A percentile compares a stretch with the other conserved stretches of the same genome.
Conservation (phyloP, 2,797 vertebrate genomes). For the Macropodus opercularis region DNA sequence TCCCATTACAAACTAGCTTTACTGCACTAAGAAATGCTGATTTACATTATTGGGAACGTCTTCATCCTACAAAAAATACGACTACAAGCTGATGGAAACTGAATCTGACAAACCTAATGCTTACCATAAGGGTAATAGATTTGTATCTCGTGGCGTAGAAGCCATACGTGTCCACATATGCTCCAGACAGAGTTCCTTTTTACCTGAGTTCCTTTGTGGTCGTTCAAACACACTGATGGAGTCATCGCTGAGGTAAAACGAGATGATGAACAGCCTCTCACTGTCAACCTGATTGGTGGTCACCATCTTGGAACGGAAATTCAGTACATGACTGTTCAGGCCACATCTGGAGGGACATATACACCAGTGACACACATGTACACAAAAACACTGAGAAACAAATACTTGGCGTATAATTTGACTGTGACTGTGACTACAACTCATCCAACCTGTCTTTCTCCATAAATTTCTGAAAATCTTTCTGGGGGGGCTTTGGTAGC, state of each 20-base stretch:
- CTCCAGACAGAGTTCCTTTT: slow-evolving; percentile 1
- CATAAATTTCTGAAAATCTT: slow-evolving; percentile 85
- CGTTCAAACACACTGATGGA: slow-evolving; percentile 88
- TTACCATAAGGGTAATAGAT: slow-evolving; percentile 33
- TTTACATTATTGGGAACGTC: slow-evolving; percentile 22
- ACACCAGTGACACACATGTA: slow-evolving; percentile 1
- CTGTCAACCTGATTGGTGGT: slow-evolving; percentile 74
- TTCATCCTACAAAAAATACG: slow-evolving; percentile 8
- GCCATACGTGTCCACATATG: not conserved
- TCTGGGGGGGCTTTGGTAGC: slow-evolving; percentile 78
- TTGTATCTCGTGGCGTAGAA: slow-evolving; percentile 8
- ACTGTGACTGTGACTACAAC: slow-evolving; percentile 17
- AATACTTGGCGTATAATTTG: slow-evolving; percentile 15
- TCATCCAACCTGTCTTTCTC: slow-evolving; percentile 88
- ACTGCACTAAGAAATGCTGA: not conserved
- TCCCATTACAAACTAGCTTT: not conserved
- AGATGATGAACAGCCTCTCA: slow-evolving; percentile 85
- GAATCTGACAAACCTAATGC: slow-evolving; percentile 30
- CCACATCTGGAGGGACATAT: slow-evolving; percentile 73
- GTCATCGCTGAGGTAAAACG: slow-evolving; percentile 88
- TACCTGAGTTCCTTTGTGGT: slow-evolving; percentile 87
- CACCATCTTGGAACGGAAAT: slow-evolving; percentile 83
- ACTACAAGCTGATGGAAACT: slow-evolving; percentile 9
- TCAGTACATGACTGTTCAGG: slow-evolving; percentile 84
- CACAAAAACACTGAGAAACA: slow-evolving; percentile 27